Percentiles rank a stretch among this genome's conserved stretches.
Evolutionary conservation across 2,113 vertebrate genomes (phyloP).

Genomic region (Bettongia penicillata): DNA sequence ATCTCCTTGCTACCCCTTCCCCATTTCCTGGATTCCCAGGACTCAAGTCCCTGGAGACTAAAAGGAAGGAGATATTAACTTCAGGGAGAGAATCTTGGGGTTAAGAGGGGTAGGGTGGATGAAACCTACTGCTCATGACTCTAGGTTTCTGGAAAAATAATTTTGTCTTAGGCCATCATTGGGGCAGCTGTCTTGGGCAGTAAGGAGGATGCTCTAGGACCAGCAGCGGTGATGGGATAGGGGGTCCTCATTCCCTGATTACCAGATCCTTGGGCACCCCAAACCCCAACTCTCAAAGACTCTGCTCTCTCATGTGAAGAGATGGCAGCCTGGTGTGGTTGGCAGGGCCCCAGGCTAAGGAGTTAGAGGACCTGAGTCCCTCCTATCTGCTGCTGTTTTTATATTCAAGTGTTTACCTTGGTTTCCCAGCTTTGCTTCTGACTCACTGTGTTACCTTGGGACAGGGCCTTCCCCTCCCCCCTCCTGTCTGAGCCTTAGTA

Average conservation of each 20-base stretch:
- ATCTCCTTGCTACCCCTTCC: not conserved
- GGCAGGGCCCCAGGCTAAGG: not conserved
- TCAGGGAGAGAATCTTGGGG: not conserved
- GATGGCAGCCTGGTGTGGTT: not conserved
- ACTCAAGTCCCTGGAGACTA: not conserved
- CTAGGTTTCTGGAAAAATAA: not conserved
- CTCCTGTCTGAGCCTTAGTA: not conserved
- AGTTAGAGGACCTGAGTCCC: not conserved
- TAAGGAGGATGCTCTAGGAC: no score
- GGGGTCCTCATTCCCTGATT: not conserved
- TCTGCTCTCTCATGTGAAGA: not conserved
- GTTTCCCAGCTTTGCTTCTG: not conserved
- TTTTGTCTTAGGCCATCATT: not conserved
- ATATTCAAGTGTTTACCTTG: not conserved
- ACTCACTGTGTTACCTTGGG: not conserved
- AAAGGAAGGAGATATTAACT: not conserved
- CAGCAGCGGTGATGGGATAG: not conserved
- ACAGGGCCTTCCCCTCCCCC: no score
- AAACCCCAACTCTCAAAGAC: not conserved
- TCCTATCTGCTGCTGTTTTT: not conserved
- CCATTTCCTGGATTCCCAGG: not conserved
- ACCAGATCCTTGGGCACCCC: not conserved
- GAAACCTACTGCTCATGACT: not conserved
- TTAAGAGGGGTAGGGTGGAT: not conserved
- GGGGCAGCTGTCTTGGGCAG: not conserved